Evolutionary conservation across 2,888 invertebrate species (phyloP).

Genomic region (Aspidiotus rigidus): DNA sequence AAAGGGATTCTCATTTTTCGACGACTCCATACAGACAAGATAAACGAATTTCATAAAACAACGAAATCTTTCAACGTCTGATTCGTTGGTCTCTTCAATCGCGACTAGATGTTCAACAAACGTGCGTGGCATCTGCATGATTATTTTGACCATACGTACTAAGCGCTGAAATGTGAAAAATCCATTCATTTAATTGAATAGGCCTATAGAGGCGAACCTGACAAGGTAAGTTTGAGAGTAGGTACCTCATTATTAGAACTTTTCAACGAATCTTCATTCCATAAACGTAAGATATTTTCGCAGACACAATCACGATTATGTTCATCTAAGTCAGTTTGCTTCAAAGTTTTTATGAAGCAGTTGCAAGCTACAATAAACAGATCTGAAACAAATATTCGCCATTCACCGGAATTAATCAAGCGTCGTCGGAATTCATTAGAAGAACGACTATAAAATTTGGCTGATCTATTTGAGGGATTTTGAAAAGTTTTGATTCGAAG

Average conservation of each 20-base stretch:
- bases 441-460: no score
- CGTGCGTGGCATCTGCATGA: neutral
- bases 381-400: no score
- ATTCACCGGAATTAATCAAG: no score
- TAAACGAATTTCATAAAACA: neutral
- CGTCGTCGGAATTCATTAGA: no score
- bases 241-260: neutral
- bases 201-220: no score
- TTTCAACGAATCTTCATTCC: neutral
- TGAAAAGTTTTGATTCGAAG: no score
- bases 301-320: neutral
- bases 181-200: neutral
- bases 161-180: neutral
- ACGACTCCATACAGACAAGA: neutral
- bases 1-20: neutral
- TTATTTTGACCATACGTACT: neutral
- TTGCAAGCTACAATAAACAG: no score
- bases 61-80: neutral
- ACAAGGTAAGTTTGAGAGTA: no score
- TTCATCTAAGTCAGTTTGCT: neutral
- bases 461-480: no score
- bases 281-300: neutral
- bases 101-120: neutral
- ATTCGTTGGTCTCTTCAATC: neutral
- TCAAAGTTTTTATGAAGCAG: neutral